Conservation (phyloP, 2,113 vertebrate species). For the Misgurnus anguillicaudatus region DNA sequence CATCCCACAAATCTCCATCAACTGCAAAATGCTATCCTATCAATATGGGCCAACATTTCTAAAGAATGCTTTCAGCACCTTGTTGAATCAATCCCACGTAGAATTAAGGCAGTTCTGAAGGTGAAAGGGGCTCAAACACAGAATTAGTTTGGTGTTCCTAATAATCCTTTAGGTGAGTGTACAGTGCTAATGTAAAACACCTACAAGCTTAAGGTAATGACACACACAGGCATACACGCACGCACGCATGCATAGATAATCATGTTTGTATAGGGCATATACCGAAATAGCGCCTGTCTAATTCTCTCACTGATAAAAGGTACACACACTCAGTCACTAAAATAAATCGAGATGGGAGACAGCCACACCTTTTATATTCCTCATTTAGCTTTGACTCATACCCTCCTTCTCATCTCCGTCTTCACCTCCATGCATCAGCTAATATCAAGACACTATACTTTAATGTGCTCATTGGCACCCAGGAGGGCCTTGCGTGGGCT, state of each 20-base stretch:
- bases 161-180: no score
- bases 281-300: not conserved
- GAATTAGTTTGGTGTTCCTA: no score
- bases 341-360: conserved; percentile 35
- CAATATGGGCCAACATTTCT: no score
- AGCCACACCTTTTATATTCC: conserved; percentile 27
- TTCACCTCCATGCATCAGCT: not conserved
- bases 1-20: no score
- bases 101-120: no score
- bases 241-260: not conserved
- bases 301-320: conserved; percentile 26
- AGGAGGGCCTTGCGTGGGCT: not conserved
- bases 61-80: no score
- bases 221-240: not conserved
- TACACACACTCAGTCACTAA: conserved; percentile 11
- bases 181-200: not conserved
- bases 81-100: no score
- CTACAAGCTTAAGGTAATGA: not conserved
- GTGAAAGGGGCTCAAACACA: no score
- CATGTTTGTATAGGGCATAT: not conserved
- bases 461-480: conserved; percentile 14
- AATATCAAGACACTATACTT: not conserved
- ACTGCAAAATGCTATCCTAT: no score
- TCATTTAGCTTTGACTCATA: conserved; percentile 29
- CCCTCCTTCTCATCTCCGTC: conserved; percentile 11